Percentiles rank a stretch among this genome's conserved stretches.
phyloP scores from a whole-genome alignment of 2,888 invertebrate genomes.

The Nezara viridula region DNA sequence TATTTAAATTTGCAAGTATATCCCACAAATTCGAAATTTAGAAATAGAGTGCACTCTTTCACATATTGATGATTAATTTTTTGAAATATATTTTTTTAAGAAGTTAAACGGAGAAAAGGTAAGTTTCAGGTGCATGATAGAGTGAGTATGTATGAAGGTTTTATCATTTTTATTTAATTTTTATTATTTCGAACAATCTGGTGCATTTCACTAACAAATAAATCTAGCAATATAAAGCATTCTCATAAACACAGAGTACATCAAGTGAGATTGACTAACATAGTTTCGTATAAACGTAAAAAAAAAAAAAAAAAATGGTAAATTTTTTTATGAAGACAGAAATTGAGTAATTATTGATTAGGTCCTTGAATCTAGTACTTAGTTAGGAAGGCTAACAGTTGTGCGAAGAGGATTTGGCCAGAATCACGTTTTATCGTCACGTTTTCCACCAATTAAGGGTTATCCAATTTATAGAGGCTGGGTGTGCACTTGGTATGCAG shows the following conservation, averaged over 20 bases:
- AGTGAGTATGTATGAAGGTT: conserved; percentile 16
- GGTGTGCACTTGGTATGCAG: too few relatives aligned
- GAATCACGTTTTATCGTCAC: too few relatives aligned
- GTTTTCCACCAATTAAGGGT: too few relatives aligned
- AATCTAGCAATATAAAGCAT: neutral
- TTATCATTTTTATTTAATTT: neutral
- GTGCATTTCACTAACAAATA: neutral
- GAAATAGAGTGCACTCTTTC: conserved; percentile 4
- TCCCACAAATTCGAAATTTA: conserved; percentile 11
- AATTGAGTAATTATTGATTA: too few relatives aligned
- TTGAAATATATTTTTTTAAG: neutral
- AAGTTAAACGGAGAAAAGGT: neutral
- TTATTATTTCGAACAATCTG: neutral
- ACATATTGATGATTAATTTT: neutral
- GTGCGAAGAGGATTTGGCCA: too few relatives aligned
- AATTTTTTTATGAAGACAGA: too few relatives aligned
- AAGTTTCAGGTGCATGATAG: conserved; percentile 19
- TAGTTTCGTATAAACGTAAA: too few relatives aligned
- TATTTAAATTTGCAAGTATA: neutral
- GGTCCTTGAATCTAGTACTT: too few relatives aligned
- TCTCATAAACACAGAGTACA: neutral
- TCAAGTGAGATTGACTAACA: too few relatives aligned
- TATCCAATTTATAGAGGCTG: too few relatives aligned
- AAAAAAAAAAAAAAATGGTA: too few relatives aligned
- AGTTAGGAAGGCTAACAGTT: too few relatives aligned